Conservation (phyloP, 2,797 vertebrate species). For the Micromesistius poutassou region DNA sequence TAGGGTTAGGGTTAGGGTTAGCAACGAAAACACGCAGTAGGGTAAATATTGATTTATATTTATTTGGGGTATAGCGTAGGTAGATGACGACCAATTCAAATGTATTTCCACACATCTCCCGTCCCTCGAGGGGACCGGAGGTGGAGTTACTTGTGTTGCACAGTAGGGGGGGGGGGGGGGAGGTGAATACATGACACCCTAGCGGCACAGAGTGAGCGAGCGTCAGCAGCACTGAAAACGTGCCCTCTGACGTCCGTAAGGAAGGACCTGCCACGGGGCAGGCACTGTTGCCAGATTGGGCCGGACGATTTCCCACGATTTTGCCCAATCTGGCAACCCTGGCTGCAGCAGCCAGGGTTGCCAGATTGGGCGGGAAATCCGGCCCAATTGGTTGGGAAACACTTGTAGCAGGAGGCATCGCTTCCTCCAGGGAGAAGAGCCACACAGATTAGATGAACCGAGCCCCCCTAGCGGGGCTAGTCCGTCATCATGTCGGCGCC, state of each 20-base stretch:
- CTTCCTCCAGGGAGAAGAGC: not conserved
- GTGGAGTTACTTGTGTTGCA: not conserved
- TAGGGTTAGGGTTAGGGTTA: too few relatives aligned
- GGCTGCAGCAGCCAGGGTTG: too few relatives aligned
- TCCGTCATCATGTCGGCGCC: conserved; percentile 90
- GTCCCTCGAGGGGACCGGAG: not conserved
- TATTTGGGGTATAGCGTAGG: conserved; percentile 7
- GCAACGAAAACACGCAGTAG: not conserved
- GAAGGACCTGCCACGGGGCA: not conserved
- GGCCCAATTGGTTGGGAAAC: too few relatives aligned
- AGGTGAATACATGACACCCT: not conserved
- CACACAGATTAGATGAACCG: too few relatives aligned
- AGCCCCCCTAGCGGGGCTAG: conserved; percentile 17
- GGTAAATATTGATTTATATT: conserved; percentile 42
- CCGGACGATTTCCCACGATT: too few relatives aligned
- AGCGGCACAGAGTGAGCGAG: not conserved
- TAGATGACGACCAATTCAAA: conserved; percentile 9
- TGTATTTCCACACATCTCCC: conserved; percentile 11
- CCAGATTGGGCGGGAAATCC: too few relatives aligned
- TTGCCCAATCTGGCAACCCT: too few relatives aligned
- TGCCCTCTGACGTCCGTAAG: not conserved
- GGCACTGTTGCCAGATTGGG: too few relatives aligned
- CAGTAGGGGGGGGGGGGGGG: not conserved
- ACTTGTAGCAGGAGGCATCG: too few relatives aligned
- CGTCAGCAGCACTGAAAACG: not conserved